Evolutionary conservation across 2,888 invertebrate species (phyloP).

Genomic region (Stegana nigrithorax): DNA sequence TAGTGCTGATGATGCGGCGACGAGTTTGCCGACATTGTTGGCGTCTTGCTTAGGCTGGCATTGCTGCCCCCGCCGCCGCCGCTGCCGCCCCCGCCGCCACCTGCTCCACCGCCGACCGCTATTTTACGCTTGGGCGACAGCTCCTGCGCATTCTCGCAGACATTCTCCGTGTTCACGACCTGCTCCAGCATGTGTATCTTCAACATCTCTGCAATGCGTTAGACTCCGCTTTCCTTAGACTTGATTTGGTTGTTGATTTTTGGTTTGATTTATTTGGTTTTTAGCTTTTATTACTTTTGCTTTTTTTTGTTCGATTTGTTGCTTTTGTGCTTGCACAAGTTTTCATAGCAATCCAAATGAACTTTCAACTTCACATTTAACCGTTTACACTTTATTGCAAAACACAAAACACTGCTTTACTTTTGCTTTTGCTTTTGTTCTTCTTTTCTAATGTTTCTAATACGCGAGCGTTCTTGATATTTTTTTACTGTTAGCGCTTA

Average conservation of each 20-base stretch:
- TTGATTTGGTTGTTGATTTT: slow-evolving; percentile 21
- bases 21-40: slow-evolving; percentile 57
- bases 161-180: slow-evolving; percentile 75
- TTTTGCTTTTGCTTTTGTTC: too few relatives aligned
- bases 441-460: too few relatives aligned
- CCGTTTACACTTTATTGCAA: background rate
- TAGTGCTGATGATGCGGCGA: slow-evolving; percentile 65
- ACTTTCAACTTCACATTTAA: too few relatives aligned
- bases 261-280: slow-evolving; percentile 41
- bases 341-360: too few relatives aligned
- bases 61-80: slow-evolving; percentile 49
- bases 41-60: slow-evolving; percentile 48
- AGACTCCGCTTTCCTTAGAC: slow-evolving; percentile 30
- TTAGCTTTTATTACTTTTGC: slow-evolving; percentile 33
- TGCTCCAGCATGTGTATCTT: slow-evolving; percentile 84
- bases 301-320: slow-evolving; percentile 1
- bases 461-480: too few relatives aligned
- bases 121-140: slow-evolving; percentile 52
- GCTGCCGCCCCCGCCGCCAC: slow-evolving; percentile 44
- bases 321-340: background rate
- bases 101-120: slow-evolving; percentile 30
- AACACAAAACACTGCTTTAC: too few relatives aligned
- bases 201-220: slow-evolving; percentile 71
- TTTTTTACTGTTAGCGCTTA: slow-evolving; percentile 10
- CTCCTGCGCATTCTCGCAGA: slow-evolving; percentile 51